phyloP scores from a whole-genome alignment of 2,113 vertebrate genomes.

The Callipepla californica region DNA sequence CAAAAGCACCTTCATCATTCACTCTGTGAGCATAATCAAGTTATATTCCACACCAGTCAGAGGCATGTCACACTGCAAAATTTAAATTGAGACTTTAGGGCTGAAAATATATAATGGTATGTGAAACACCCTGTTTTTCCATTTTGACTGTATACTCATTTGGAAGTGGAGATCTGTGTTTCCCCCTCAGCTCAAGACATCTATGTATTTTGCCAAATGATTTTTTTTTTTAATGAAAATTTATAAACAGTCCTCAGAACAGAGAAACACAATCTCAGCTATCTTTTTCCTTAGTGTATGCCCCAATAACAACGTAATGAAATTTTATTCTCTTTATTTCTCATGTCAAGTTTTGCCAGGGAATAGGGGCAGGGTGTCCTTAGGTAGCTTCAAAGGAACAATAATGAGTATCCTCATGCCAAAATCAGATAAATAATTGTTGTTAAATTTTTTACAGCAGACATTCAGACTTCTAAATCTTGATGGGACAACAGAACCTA shows the following conservation, averaged over 20 bases:
- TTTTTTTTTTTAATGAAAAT: neutral
- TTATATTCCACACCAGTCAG: neutral
- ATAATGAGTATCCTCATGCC: neutral
- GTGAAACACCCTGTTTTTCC: neutral
- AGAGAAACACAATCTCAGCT: neutral
- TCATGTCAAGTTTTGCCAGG: accelerated
- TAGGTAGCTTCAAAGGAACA: neutral
- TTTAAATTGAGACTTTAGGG: neutral
- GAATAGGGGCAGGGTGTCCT: neutral
- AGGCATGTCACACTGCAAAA: neutral
- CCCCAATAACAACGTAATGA: neutral
- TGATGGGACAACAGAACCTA: neutral
- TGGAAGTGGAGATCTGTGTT: neutral
- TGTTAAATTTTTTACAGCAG: neutral
- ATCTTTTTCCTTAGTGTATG: neutral
- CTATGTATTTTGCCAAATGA: neutral
- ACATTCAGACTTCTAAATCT: neutral
- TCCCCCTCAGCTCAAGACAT: neutral
- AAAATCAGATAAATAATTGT: neutral
- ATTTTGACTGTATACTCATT: neutral
- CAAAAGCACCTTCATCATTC: neutral
- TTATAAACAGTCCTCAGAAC: neutral
- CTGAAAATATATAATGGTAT: neutral
- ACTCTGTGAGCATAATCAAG: neutral
- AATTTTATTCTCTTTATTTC: neutral